Evolutionary conservation across 2,797 vertebrate genomes (phyloP).

Genomic region (Lophotriccus pileatus): DNA sequence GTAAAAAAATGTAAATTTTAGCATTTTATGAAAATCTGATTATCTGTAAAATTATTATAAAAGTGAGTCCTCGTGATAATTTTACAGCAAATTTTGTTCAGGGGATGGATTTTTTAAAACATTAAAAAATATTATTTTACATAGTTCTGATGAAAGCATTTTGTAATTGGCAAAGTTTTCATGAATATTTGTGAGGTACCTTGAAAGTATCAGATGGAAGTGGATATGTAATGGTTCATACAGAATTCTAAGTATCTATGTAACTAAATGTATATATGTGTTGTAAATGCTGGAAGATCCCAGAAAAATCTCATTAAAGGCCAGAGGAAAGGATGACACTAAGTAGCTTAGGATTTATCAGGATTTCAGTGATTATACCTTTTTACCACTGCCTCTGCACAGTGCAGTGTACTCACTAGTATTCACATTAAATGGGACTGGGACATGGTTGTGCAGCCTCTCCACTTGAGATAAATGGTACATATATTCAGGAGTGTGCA

Average conservation of each 20-base stretch:
- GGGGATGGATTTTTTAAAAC: not conserved
- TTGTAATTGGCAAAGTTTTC: not conserved
- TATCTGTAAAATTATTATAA: not conserved
- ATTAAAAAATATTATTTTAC: not conserved
- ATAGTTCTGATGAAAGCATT: not conserved
- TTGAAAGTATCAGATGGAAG: not conserved
- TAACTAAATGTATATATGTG: not conserved
- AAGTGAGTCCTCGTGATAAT: not conserved
- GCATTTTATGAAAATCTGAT: not conserved
- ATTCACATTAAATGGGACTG: not conserved
- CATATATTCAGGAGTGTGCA: not conserved
- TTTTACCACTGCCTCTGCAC: not conserved
- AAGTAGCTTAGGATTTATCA: not conserved
- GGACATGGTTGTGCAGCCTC: not conserved
- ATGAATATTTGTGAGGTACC: not conserved
- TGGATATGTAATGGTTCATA: fast-evolving
- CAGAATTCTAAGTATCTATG: not conserved
- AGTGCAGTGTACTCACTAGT: not conserved
- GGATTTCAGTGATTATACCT: not conserved
- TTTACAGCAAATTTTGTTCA: not conserved
- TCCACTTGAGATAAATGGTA: not conserved
- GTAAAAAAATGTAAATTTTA: not conserved
- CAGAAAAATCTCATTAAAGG: not conserved
- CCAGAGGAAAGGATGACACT: not conserved
- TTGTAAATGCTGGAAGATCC: not conserved